Evolutionary conservation across 2,113 vertebrate genomes (phyloP).

Genomic region (Chionomys nivalis): DNA sequence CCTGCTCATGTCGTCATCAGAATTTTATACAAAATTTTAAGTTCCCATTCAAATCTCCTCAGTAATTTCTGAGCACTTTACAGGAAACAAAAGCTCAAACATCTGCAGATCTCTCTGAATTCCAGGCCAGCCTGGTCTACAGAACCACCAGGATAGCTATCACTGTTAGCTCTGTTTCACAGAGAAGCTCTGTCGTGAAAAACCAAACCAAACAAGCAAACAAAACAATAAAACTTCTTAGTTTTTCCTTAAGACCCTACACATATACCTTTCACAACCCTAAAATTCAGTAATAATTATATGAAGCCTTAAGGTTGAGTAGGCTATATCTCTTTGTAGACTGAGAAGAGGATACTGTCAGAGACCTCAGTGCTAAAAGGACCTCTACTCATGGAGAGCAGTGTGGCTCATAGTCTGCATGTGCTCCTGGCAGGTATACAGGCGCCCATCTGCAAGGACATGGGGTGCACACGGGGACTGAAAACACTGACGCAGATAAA

Average conservation of each 20-base stretch:
- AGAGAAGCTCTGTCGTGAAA: too few species aligned
- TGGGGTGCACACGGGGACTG: not conserved
- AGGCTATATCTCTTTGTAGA: not conserved
- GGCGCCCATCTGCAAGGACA: not conserved
- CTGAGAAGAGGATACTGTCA: not conserved
- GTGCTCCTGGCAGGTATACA: not conserved
- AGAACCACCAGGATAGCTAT: too few species aligned
- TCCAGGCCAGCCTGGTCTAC: too few species aligned
- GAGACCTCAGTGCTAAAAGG: not conserved
- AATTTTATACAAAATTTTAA: not conserved
- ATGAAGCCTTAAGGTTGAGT: not conserved
- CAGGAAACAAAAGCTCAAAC: not conserved
- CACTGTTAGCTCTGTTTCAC: too few species aligned
- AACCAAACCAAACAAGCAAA: too few species aligned
- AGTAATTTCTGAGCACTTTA: not conserved
- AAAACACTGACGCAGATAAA: not conserved
- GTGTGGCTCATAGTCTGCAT: not conserved
- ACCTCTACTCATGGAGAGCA: accelerated
- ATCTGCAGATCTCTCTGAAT: not conserved
- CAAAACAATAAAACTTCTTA: not conserved
- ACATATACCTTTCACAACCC: not conserved
- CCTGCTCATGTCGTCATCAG: not conserved
- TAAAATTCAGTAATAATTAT: not conserved
- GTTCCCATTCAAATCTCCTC: not conserved
- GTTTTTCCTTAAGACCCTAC: not conserved